A percentile compares a stretch with the other conserved stretches of the same genome.
Conservation (phyloP, 2,797 vertebrate species). For the Scyliorhinus canicula region DNA sequence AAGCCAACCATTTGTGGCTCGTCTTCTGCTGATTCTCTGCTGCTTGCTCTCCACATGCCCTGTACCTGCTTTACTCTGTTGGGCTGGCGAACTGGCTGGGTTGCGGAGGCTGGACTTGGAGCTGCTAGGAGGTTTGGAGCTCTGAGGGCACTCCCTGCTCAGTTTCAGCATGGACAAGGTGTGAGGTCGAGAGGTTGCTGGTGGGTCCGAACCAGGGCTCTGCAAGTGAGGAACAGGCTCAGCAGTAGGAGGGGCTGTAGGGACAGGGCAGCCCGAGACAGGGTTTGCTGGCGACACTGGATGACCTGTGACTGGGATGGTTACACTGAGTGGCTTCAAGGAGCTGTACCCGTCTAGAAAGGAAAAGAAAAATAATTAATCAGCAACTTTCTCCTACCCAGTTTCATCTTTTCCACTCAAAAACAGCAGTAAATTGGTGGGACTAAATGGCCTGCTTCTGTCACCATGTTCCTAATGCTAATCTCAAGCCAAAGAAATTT, state of each 20-base stretch:
- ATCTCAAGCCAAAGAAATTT: neutral
- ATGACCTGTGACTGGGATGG: constrained; percentile 71
- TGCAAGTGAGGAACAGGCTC: constrained; percentile 85
- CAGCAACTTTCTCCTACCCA: neutral
- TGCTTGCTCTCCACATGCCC: constrained; percentile 70
- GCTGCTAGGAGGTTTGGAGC: constrained; percentile 84
- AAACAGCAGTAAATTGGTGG: neutral
- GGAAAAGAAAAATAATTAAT: constrained; percentile 40
- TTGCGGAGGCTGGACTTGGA: constrained; percentile 78
- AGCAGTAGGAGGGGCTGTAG: constrained; percentile 84
- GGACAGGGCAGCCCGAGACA: constrained; percentile 85
- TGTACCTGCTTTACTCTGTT: constrained; percentile 60
- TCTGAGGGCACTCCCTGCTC: constrained; percentile 85
- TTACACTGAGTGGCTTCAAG: constrained; percentile 78
- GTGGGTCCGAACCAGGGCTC: constrained; percentile 73
- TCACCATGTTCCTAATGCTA: neutral
- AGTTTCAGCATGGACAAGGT: constrained; percentile 63
- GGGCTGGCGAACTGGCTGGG: constrained; percentile 46
- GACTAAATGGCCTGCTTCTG: neutral
- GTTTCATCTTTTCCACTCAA: neutral
- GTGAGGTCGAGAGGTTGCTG: constrained; percentile 64
- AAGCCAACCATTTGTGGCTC: constrained; percentile 89
- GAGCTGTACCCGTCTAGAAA: constrained; percentile 66
- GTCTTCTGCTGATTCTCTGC: constrained; percentile 71
- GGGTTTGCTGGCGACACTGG: constrained; percentile 75